phyloP scores from a whole-genome alignment of 2,113 vertebrate species.

The Protobothrops flavoviridis region DNA sequence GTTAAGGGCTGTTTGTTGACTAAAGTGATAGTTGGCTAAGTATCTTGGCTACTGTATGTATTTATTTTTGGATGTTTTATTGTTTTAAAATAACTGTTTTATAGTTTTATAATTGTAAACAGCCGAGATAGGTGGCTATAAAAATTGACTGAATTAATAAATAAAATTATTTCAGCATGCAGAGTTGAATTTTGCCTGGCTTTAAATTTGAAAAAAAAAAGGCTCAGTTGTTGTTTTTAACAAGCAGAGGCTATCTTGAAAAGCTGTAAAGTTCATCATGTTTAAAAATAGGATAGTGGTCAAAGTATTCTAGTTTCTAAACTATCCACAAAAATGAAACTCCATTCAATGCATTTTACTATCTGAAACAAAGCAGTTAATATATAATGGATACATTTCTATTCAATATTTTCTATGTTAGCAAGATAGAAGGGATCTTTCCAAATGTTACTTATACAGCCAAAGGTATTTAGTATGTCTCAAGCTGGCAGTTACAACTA shows the following conservation, averaged over 20 bases:
- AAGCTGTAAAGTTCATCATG: constrained; percentile 4
- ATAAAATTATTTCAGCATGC: background rate
- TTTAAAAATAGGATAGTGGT: background rate
- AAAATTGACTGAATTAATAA: background rate
- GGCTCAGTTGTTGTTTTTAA: background rate
- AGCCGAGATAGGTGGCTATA: background rate
- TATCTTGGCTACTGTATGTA: background rate
- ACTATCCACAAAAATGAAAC: constrained; percentile 29
- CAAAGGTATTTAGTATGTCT: background rate
- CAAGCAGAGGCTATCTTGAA: constrained; percentile 7
- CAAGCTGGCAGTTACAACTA: background rate
- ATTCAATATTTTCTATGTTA: background rate
- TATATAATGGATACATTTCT: background rate
- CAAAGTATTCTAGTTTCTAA: constrained; percentile 23
- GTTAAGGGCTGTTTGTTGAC: background rate
- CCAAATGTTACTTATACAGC: background rate
- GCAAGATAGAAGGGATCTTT: background rate
- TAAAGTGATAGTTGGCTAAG: background rate
- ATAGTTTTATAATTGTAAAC: background rate
- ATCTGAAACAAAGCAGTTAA: background rate
- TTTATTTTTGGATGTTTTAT: background rate
- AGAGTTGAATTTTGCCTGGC: constrained; percentile 24
- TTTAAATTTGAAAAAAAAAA: background rate
- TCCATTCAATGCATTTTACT: constrained; percentile 2
- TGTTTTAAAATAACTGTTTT: background rate